A percentile compares a stretch with the other conserved stretches of the same genome.
phyloP scores from a whole-genome alignment of 2,797 vertebrate species.

The Ceyx erithaca region DNA sequence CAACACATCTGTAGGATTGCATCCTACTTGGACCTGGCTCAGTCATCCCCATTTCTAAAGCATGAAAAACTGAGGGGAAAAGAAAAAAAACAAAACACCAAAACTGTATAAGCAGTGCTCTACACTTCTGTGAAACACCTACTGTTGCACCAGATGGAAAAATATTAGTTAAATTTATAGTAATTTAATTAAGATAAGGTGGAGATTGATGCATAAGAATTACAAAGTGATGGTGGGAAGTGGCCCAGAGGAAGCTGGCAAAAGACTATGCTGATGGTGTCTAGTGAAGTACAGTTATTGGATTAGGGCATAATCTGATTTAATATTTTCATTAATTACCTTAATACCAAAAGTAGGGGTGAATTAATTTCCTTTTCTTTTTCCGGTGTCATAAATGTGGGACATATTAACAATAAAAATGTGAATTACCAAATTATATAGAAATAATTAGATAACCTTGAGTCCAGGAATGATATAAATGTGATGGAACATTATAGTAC shows the following conservation, averaged over 20 bases:
- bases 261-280: not conserved
- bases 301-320: not conserved
- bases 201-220: not conserved
- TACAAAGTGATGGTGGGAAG: not conserved
- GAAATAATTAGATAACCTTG: constrained; percentile 57
- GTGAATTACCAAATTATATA: constrained; percentile 22
- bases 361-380: not conserved
- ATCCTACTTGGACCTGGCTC: not conserved
- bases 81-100: too few species aligned
- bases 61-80: fast-evolving
- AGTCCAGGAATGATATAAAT: constrained; percentile 14
- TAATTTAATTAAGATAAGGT: not conserved
- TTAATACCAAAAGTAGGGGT: not conserved
- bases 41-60: not conserved
- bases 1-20: not conserved
- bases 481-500: constrained; percentile 7
- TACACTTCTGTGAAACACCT: not conserved
- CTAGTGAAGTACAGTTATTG: not conserved
- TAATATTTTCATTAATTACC: not conserved
- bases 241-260: not conserved
- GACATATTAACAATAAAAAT: constrained; percentile 22
- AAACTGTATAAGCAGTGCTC: not conserved
- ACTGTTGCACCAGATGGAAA: not conserved
- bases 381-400: not conserved
- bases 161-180: not conserved